Evolutionary conservation across 2,797 vertebrate species (phyloP), one percentile per base, ranked within the genome.

Genomic region (Melanotaenia nigrans): DNA sequence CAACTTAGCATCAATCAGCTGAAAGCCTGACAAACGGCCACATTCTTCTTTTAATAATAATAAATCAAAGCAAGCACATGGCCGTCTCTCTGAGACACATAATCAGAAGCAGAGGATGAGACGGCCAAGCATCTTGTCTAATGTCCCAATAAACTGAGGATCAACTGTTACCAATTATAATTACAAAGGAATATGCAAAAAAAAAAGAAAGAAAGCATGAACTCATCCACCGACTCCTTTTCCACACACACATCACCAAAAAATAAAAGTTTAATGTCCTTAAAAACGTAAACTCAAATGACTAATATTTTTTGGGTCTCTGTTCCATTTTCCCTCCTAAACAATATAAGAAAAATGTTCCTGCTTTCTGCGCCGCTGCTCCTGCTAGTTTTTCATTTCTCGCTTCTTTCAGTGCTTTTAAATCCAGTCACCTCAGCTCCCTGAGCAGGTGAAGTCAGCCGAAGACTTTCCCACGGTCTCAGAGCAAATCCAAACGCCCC

Each of bases 381-480:
- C 73, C 59, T 63, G 81, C 85, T 65, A 59, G 70, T n/a, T 74
- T 89, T 87, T 83, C 81, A 84, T 90, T 90, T 91, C 83, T 86
- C 79, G 75, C 86, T 90, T 85, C 86, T 90, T 89, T 90, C 88
- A 86, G 62, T 88, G 85, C 75, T 30, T 38, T 91, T 93, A 93
- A 94, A 94, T 94, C 93, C 92, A 78, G 88, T 91, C 89, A 90
- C 92, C 87, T 86, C 87, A 69, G 90, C 69, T 91, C 91, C 82
- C 86, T 61, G 83, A 94, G 94, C 94, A 95, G 94, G 94, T 94
- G 94, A 95, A 94, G 89, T 93, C 91, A 92, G 92, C 90, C 93
- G 85, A 85, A 94, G 93, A 92, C 92, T 93, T 95, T 95, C 95
- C 94, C 95, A 95, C 94, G 94, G 92, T 95, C 93, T 90, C 79